These are phyloP conservation scores for Melinaea marsaeus DNA, from an alignment of 2,888 invertebrate species.

Conservation along the genomic window DNA sequence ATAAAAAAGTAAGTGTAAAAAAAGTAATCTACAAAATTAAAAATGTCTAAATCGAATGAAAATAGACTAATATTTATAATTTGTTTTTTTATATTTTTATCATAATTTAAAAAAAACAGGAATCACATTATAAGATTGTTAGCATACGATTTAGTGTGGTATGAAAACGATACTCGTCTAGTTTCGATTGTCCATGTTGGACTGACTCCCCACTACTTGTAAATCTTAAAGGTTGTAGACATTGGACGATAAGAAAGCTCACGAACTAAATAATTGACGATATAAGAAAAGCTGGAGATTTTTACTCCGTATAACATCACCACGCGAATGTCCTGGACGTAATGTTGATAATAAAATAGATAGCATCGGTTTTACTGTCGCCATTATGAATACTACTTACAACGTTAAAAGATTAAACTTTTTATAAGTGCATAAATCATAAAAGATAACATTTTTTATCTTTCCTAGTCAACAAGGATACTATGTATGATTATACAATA, in stretches of 20 bases:
- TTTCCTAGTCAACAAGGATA: too few species aligned
- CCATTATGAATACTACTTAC: slow-evolving; percentile 1
- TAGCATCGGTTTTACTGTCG: slow-evolving; percentile 24
- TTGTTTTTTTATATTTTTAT: too few species aligned
- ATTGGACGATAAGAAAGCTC: slow-evolving; percentile 55
- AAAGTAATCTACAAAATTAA: too few species aligned
- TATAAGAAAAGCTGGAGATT: slow-evolving; percentile 58
- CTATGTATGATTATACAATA: background rate
- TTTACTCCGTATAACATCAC: slow-evolving; percentile 39
- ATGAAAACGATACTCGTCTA: slow-evolving; percentile 7
- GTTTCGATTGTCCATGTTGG: slow-evolving; percentile 43
- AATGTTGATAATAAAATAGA: slow-evolving; percentile 48
- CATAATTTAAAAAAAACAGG: too few species aligned
- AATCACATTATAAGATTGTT: too few species aligned
- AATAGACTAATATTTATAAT: too few species aligned
- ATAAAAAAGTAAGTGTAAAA: too few species aligned
- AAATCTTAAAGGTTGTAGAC: slow-evolving; percentile 58
- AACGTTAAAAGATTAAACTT: background rate
- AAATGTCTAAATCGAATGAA: too few species aligned
- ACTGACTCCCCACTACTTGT: slow-evolving; percentile 51
- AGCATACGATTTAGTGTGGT: too few species aligned
- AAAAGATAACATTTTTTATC: background rate
- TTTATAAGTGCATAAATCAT: slow-evolving; percentile 4
- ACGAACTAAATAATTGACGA: slow-evolving; percentile 70
- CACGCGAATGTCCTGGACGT: slow-evolving; percentile 44